phyloP scores from a whole-genome alignment of 2,888 invertebrate species.

The Rhagonycha lutea region DNA sequence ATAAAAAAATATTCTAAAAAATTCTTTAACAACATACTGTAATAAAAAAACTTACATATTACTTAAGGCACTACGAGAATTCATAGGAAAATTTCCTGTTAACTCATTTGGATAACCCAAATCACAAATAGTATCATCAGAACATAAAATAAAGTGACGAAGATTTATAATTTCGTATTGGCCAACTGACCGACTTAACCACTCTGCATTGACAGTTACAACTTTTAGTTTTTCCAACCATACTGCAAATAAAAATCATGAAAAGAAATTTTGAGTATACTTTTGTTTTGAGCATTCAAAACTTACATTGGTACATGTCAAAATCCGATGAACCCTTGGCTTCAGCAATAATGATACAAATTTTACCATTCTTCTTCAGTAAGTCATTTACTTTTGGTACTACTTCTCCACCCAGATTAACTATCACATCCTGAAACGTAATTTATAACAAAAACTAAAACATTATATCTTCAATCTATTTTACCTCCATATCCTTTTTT shows the following conservation, averaged over 20 bases:
- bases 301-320: slow-evolving; percentile 47
- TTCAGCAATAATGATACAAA: slow-evolving; percentile 48
- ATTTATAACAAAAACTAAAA: neutral
- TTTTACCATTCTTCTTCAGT: slow-evolving; percentile 36
- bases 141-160: slow-evolving; percentile 45
- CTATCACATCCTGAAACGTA: slow-evolving; percentile 41
- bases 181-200: slow-evolving; percentile 50
- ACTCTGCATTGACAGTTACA: slow-evolving; percentile 51
- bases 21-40: neutral
- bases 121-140: slow-evolving; percentile 43
- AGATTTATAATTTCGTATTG: slow-evolving; percentile 48
- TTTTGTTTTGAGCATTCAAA: neutral
- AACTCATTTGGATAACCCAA: slow-evolving; percentile 48
- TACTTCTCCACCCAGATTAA: slow-evolving; percentile 43
- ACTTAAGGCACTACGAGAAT: slow-evolving; percentile 1
- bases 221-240: slow-evolving; percentile 46
- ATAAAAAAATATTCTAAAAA: neutral
- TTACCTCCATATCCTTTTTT: slow-evolving; percentile 46
- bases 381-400: slow-evolving; percentile 37
- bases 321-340: slow-evolving; percentile 43
- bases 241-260: slow-evolving; percentile 38
- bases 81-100: slow-evolving; percentile 37
- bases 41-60: neutral
- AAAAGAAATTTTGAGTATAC: neutral
- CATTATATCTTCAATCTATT: neutral